Evolutionary conservation across 2,888 invertebrate species (phyloP).

Genomic region (Eubasilissa splendida): DNA sequence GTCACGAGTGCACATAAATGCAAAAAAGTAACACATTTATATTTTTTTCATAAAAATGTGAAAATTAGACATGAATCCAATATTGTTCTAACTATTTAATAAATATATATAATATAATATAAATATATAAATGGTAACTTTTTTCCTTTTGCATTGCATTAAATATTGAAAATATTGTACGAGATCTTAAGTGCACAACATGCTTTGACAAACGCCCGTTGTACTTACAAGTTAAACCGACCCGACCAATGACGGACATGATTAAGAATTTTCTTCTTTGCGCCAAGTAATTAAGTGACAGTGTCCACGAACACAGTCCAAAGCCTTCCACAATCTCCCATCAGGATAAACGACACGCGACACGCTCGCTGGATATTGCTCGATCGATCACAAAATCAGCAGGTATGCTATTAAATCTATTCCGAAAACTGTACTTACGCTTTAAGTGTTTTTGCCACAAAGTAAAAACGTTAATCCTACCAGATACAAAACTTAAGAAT

Average conservation of each 20-base stretch:
- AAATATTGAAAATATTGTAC: background rate
- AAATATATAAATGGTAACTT: no score
- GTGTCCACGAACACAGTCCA: conserved; percentile 10
- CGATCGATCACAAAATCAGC: conserved; percentile 56
- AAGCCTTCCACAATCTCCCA: conserved; percentile 20
- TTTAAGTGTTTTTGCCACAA: background rate
- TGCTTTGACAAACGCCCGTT: conserved; percentile 23
- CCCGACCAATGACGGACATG: conserved; percentile 10
- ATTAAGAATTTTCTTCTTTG: conserved; percentile 16
- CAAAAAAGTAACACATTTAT: no score
- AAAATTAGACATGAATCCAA: no score
- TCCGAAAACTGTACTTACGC: conserved; percentile 7
- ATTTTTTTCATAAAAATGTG: no score
- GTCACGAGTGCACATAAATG: no score
- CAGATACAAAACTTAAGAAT: no score
- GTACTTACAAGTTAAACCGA: conserved; percentile 1
- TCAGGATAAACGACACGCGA: conserved; percentile 35
- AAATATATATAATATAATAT: no score
- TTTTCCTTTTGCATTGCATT: background rate
- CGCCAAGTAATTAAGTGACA: conserved; percentile 2
- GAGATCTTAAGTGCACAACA: background rate
- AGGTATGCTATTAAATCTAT: conserved; percentile 50
- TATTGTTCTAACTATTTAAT: no score
- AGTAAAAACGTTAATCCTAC: background rate
- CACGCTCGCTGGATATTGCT: conserved; percentile 31